Evolutionary conservation across 2,888 invertebrate genomes (phyloP).

Genomic region (Iselma pallidipennis): DNA sequence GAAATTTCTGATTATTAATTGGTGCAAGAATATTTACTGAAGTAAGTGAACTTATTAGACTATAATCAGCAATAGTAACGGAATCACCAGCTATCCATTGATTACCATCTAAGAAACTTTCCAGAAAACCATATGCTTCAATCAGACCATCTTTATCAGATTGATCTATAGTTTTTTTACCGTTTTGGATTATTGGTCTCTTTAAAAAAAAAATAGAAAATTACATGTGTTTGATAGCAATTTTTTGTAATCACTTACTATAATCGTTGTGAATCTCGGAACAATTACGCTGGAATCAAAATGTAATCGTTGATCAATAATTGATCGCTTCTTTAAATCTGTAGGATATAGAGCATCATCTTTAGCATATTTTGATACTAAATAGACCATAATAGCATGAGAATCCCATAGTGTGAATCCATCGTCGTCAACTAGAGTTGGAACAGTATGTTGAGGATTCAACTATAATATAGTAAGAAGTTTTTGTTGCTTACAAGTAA

Average conservation of each 20-base stretch:
- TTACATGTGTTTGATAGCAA: too few species aligned
- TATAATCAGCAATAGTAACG: slow-evolving; percentile 39
- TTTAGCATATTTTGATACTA: slow-evolving; percentile 63
- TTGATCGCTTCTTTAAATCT: slow-evolving; percentile 57
- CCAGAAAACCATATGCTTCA: slow-evolving; percentile 53
- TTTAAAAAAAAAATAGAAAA: slow-evolving; percentile 19
- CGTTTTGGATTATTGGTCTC: slow-evolving; percentile 26
- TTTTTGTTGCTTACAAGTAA: not conserved
- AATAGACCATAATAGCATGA: slow-evolving; percentile 66
- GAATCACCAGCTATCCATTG: slow-evolving; percentile 32
- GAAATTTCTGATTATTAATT: slow-evolving; percentile 42
- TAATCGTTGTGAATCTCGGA: slow-evolving; percentile 58
- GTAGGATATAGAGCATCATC: slow-evolving; percentile 62
- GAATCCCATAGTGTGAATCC: slow-evolving; percentile 65
- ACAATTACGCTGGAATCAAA: slow-evolving; percentile 61
- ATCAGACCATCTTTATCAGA: slow-evolving; percentile 4
- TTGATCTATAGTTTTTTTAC: slow-evolving; percentile 16
- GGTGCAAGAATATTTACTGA: slow-evolving; percentile 27
- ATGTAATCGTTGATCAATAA: slow-evolving; percentile 60
- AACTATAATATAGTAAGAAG: slow-evolving; percentile 55
- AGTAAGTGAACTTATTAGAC: slow-evolving; percentile 24
- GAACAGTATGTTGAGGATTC: slow-evolving; percentile 68
- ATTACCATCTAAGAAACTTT: slow-evolving; percentile 55
- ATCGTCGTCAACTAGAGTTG: slow-evolving; percentile 63
- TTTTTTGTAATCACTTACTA: too few species aligned